phyloP scores from a whole-genome alignment of 2,888 invertebrate species.

The Malthinus flaveolus region DNA sequence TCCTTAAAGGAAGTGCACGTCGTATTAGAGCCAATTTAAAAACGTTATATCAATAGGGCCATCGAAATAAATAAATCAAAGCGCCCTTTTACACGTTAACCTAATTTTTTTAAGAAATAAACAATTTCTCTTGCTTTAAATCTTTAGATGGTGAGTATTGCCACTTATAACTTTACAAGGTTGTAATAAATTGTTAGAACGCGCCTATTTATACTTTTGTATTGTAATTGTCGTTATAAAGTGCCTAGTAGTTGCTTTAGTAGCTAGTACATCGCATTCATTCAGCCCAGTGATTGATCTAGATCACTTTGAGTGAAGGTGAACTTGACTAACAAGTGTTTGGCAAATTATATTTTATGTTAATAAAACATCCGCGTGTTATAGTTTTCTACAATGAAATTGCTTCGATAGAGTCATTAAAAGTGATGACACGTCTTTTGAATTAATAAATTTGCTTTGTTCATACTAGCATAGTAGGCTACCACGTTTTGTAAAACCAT shows the following conservation, averaged over 20 bases:
- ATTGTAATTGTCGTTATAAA: constrained; percentile 13
- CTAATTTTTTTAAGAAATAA: not conserved
- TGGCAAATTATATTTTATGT: constrained; percentile 21
- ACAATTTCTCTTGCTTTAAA: not conserved
- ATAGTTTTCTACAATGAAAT: constrained; percentile 1
- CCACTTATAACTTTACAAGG: not conserved
- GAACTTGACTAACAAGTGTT: constrained; percentile 13
- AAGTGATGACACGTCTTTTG: no score
- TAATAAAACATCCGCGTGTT: constrained; percentile 12
- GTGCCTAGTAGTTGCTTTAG: no score
- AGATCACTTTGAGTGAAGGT: constrained; percentile 24
- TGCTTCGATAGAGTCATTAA: not conserved
- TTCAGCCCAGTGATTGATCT: constrained; percentile 20
- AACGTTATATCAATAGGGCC: no score
- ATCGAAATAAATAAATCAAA: no score
- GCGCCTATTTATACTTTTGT: constrained; percentile 12
- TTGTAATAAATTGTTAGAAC: constrained; percentile 12
- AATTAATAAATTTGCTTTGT: no score
- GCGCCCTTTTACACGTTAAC: not conserved
- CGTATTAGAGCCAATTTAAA: not conserved
- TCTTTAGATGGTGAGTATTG: not conserved
- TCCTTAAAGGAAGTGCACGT: constrained; percentile 1
- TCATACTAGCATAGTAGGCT: no score
- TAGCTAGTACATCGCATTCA: constrained; percentile 19
- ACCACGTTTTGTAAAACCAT: no score